Percentiles rank a stretch among this genome's conserved stretches.
Conservation (phyloP, 2,113 vertebrate species). For the Archilochus colubris region DNA sequence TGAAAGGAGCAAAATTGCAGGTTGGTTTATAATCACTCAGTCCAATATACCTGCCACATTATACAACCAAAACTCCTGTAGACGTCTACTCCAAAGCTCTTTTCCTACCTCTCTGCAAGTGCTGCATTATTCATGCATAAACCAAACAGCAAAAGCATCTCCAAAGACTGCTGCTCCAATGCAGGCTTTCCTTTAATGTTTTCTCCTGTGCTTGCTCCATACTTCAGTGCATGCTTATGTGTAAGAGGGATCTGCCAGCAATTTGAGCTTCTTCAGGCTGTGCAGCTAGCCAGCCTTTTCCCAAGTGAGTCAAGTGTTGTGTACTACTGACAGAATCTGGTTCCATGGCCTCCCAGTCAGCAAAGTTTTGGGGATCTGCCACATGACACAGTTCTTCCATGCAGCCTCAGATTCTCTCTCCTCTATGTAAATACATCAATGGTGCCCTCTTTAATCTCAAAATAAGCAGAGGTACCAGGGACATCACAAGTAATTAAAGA, state of each 20-base stretch:
- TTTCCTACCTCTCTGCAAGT: not conserved
- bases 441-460: not conserved
- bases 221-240: not conserved
- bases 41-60: not conserved
- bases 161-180: not conserved
- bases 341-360: not conserved
- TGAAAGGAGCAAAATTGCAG: not conserved
- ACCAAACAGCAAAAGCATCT: not conserved
- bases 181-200: not conserved
- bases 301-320: rapidly evolving
- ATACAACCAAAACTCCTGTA: not conserved
- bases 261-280: rapidly evolving
- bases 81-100: not conserved
- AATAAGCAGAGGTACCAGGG: not conserved
- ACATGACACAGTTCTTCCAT: not conserved
- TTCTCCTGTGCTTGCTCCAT: not conserved
- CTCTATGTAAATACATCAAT: rapidly evolving
- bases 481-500: not conserved
- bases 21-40: not conserved
- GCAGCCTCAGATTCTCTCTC: not conserved
- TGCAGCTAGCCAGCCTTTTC: not conserved
- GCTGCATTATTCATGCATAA: not conserved
- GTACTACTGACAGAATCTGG: not conserved
- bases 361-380: not conserved
- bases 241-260: not conserved